phyloP scores from a whole-genome alignment of 2,888 invertebrate species.

The Octodonta nipae region DNA sequence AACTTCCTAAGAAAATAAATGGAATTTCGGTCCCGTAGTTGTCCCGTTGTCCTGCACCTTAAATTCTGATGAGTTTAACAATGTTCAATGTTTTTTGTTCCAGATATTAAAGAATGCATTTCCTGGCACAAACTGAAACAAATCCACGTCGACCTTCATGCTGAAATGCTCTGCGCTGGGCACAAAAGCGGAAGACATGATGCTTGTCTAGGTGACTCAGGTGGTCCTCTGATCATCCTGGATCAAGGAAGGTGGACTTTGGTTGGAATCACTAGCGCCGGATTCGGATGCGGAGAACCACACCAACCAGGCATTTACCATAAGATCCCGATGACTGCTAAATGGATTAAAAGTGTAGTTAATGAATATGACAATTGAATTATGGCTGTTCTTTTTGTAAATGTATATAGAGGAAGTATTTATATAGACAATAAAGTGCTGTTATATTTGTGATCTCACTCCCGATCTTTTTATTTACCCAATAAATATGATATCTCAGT shows the following conservation, averaged over 20 bases:
- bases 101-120: constrained; percentile 60
- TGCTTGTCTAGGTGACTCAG: constrained; percentile 72
- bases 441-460: too few species aligned
- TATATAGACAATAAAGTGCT: too few species aligned
- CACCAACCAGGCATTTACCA: constrained; percentile 80
- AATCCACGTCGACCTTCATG: constrained; percentile 59
- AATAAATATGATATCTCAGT: too few species aligned
- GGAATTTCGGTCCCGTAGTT: too few species aligned
- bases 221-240: constrained; percentile 60
- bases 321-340: constrained; percentile 55
- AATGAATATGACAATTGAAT: constrained; percentile 5
- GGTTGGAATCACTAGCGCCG: constrained; percentile 72
- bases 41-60: too few species aligned
- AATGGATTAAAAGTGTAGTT: constrained; percentile 53
- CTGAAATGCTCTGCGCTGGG: constrained; percentile 76
- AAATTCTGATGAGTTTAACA: too few species aligned
- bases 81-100: too few species aligned
- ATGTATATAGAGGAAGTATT: not conserved
- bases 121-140: constrained; percentile 70
- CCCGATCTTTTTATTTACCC: too few species aligned
- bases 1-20: too few species aligned
- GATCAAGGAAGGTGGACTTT: constrained; percentile 59
- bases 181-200: constrained; percentile 71
- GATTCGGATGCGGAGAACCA: constrained; percentile 74
- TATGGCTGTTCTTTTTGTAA: not conserved